Percentiles rank a stretch among this genome's conserved stretches.
Conservation (phyloP, 2,888 invertebrate species). For the Meteorus colon region DNA sequence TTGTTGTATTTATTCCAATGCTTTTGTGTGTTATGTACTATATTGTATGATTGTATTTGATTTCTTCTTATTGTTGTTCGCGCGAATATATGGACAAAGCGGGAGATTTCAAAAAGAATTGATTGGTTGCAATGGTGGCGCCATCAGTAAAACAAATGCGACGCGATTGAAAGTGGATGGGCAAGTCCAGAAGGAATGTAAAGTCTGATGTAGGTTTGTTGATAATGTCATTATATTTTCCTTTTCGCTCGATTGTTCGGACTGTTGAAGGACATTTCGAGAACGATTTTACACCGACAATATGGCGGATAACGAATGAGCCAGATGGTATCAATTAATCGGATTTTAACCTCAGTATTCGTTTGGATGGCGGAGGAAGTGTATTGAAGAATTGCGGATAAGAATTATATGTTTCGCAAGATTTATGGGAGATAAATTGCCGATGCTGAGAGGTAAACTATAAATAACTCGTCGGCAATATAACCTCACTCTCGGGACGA, state of each 20-base stretch:
- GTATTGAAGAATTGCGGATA: neutral
- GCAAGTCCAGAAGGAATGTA: neutral
- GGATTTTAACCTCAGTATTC: too few species aligned
- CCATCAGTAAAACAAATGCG: neutral
- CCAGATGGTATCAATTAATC: too few species aligned
- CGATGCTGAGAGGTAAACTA: conserved; percentile 57
- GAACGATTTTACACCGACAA: too few species aligned
- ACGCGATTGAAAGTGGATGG: neutral
- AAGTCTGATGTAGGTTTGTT: neutral
- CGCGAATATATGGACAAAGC: neutral
- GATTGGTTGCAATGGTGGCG: conserved; percentile 12
- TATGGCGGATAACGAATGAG: too few species aligned
- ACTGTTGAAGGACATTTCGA: too few species aligned
- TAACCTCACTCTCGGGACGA: conserved; percentile 66
- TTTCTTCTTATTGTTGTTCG: neutral
- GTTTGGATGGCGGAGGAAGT: neutral
- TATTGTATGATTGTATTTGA: neutral
- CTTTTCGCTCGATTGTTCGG: neutral
- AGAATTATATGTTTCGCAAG: conserved; percentile 20
- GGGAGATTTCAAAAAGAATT: conserved; percentile 10
- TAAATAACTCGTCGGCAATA: conserved; percentile 65
- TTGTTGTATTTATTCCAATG: neutral
- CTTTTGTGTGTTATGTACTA: neutral
- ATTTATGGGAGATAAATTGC: conserved; percentile 48
- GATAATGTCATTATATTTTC: too few species aligned